Base-by-base conservation (phyloP, 2,797 vertebrate species). In the Hydrolagus colliei region DNA sequence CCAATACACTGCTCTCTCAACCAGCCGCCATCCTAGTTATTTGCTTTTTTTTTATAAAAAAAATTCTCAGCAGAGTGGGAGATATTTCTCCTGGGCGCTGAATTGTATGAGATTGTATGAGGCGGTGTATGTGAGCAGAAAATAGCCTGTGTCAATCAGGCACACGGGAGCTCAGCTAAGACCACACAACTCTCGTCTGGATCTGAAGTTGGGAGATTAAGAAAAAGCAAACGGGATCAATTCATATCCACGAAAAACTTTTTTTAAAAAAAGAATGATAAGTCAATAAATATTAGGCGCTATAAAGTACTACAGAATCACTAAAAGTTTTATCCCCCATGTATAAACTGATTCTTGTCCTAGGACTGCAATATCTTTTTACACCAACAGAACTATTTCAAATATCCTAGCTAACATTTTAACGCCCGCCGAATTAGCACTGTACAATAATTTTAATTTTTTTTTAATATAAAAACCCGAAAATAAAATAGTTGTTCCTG, bases 271-370 rank as follows among this genome's bases (percentile, higher is more conserved):
- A 52, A 68, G 65, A 68, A 84, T 35, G 65, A 84, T 84, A 84
- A 84, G 68, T 84, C 79, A 35, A 84, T 84, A 84, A 67, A 84
- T 68, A 68, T 84, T 65, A 84, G 79, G 65, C 65, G 79, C 79
- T 84, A 41, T 71, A 41, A 84, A 82, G 27, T 84, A 84, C 65
- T 68, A 71, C 32, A 63, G 79, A 52, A 84, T 71, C 79, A 84
- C 32, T 84, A 41, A 84, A 84, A 84, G 79, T 84, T 84, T 84
- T 35, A 84, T 71, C 65, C 79, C 79, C 79, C 13, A 84, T 84
- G 79, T 84, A 68, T 71, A 20, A 84, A 71, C 65, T 84, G 71
- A 84, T 71, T 84, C 65, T 18, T 27, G 79, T 71, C 63, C 63
- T 65, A 35, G 68, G 77, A 84, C 35, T 71, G 65, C 79, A 84